Evolutionary conservation across 2,113 vertebrate species (phyloP), one percentile per base, ranked within the genome.

Genomic region (Brachionichthys hirsutus): DNA sequence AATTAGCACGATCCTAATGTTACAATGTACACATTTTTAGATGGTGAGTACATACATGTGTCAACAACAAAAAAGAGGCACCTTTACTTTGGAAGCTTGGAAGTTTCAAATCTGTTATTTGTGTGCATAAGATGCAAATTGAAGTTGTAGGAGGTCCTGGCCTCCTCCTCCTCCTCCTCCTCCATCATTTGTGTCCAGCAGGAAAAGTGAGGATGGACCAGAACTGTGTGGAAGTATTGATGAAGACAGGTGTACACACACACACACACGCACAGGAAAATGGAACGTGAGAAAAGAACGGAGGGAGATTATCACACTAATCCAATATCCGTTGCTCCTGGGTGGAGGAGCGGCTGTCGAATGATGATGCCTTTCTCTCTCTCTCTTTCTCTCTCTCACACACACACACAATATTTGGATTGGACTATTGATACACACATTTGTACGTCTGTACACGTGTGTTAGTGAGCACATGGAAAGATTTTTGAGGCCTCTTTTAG

Each of bases 291-390:
- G 80, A 85, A 85, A 77, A 78, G 54, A 73, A 82, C 2, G 64
- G 71, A 45, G 70, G 62, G 70, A 85, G 81, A 87, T 83, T 88
- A 87, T 72, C 69, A 70, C 70, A 70, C 83, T 87, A 87, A 89
- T 85, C 81, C 76, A 83, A 84, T 83, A 87, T 83, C 75, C 72
- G 78, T 84, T 83, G 79, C 76, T 78, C 69, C 81, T 83, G 79
- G 75, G 79, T 38, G 75, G 72, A 60, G 62, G 61, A 72, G 56
- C 54, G 46, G 46, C 65, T 76, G 81, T 70, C 80, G 70, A 87
- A 77, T 73, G 80, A 83, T 79, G 70, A 67, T 35, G 45, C 12
- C 52, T 41, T 52, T n/a, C 46, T 22, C 30, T 59, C 54, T 42
- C 72, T 55, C 36, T 40, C 46, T 20, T 18, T 19, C 19, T 38